A percentile compares a stretch with the other conserved stretches of the same genome.
These are phyloP conservation scores for Morpho achilles DNA, from an alignment of 2,888 invertebrate species.

Conservation along the genomic window DNA sequence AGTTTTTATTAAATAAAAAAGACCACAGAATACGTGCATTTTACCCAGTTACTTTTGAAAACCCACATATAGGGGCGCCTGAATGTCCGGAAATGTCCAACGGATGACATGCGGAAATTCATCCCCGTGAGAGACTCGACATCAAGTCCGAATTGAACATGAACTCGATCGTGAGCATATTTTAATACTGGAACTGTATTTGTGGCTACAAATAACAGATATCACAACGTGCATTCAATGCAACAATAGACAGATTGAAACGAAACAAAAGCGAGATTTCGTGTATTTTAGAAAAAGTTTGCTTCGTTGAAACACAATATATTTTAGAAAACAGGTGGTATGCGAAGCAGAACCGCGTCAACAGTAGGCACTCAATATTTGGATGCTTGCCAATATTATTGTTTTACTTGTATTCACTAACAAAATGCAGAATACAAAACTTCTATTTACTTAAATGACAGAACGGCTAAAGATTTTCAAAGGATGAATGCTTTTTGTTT, in stretches of 20 bases:
- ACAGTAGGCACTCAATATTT: constrained; percentile 8
- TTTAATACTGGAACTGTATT: no score
- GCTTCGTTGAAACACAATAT: not conserved
- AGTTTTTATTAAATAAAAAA: no score
- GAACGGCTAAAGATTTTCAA: not conserved
- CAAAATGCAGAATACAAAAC: constrained; percentile 5
- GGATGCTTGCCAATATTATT: constrained; percentile 9
- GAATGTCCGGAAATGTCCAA: constrained; percentile 48
- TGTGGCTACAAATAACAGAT: no score
- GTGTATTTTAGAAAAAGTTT: not conserved
- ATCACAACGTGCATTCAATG: no score
- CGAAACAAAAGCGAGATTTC: no score
- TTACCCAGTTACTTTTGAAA: no score
- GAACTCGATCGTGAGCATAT: no score
- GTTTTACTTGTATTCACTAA: constrained; percentile 10
- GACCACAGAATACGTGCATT: no score
- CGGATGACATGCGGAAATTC: constrained; percentile 55
- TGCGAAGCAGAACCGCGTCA: not conserved
- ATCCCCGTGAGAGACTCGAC: constrained; percentile 29
- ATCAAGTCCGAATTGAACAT: no score
- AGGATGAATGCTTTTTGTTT: no score
- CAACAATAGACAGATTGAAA: no score
- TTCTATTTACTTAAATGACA: not conserved
- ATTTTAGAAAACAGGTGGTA: constrained; percentile 8
- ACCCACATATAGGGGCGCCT: no score